Evolutionary conservation across 37 sponge, comb jelly and placozoan genomes (phyloP).

Genomic region (Tethya wilhelma): DNA sequence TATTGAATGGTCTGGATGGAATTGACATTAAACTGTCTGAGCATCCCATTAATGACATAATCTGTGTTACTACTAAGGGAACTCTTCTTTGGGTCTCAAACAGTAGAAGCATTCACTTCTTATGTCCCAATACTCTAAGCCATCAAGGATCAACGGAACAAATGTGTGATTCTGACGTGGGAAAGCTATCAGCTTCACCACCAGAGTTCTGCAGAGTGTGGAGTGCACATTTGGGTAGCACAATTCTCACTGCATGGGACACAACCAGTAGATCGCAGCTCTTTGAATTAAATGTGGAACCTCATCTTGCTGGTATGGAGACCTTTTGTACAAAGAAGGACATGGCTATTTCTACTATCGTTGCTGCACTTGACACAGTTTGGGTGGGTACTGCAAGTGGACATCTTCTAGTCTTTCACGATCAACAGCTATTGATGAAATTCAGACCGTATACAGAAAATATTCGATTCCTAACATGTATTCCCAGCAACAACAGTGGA

Average conservation of each 20-base stretch:
- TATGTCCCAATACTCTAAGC: constrained; percentile 49
- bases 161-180: constrained; percentile 46
- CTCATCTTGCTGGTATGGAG: constrained; percentile 3
- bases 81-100: constrained; percentile 72
- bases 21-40: constrained; percentile 41
- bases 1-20: constrained; percentile 59
- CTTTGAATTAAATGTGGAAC: constrained; percentile 43
- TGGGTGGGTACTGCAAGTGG: constrained; percentile 89
- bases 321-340: constrained; percentile 18
- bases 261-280: constrained; percentile 24
- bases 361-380: constrained; percentile 75
- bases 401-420: constrained; percentile 75
- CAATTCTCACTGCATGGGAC: constrained; percentile 73
- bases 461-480: constrained; percentile 63
- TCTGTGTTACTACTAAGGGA: no score
- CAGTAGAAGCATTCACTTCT: constrained; percentile 60
- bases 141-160: constrained; percentile 30
- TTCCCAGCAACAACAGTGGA: constrained; percentile 55
- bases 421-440: constrained; percentile 51
- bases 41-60: no score
- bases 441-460: constrained; percentile 68
- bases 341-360: constrained; percentile 66
- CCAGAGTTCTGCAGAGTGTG: constrained; percentile 53
- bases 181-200: constrained; percentile 38
- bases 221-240: constrained; percentile 71